These are phyloP conservation scores for Meteorus colon DNA, from an alignment of 2,888 invertebrate species.

Conservation along the genomic window DNA sequence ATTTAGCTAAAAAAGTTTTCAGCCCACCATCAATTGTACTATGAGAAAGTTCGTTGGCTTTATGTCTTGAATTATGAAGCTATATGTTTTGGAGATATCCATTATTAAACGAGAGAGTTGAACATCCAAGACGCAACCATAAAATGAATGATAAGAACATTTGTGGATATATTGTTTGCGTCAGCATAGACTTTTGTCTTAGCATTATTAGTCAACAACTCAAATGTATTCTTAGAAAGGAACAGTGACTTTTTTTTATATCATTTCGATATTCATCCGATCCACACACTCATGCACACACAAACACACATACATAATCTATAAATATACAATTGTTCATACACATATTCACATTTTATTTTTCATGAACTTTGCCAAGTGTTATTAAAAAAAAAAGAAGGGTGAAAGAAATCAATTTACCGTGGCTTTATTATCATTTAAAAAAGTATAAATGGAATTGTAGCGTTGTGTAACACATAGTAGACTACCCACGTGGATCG, in stretches of 20 bases:
- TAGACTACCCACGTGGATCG: constrained; percentile 51
- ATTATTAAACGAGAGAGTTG: constrained; percentile 47
- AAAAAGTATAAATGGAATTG: constrained; percentile 15
- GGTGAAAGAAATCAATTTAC: constrained; percentile 8
- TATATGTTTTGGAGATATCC: constrained; percentile 47
- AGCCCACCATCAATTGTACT: background rate
- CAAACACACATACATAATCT: no score
- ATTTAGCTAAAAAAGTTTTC: background rate
- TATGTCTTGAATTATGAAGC: constrained; percentile 49
- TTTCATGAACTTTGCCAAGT: background rate
- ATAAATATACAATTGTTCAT: background rate
- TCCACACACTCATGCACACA: no score
- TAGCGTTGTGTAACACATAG: constrained; percentile 52
- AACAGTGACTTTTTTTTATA: no score
- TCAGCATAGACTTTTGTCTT: no score
- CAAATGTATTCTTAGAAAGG: no score
- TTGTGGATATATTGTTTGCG: background rate
- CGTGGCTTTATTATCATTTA: background rate
- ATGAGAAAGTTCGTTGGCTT: background rate
- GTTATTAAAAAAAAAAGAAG: background rate
- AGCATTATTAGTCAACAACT: no score
- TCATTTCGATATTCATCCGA: no score
- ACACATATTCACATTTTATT: background rate
- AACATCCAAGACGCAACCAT: constrained; percentile 18
- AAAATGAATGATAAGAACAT: constrained; percentile 51